Conservation (phyloP, 2,113 vertebrate species). For the Crotalus viridis region DNA sequence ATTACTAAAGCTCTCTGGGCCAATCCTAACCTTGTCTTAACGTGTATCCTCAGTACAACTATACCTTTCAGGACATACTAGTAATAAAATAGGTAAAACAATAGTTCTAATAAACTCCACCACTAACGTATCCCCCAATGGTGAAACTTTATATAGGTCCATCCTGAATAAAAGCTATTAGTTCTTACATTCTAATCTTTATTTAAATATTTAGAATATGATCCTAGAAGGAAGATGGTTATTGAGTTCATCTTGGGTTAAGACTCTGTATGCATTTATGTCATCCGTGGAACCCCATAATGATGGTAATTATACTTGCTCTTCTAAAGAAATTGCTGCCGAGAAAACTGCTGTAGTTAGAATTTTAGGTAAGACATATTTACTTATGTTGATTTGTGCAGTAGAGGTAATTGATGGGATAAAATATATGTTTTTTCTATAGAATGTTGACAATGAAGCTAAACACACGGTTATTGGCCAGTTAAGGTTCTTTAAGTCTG, state of each 20-base stretch:
- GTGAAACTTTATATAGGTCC: background rate
- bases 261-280: conserved; percentile 60
- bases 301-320: conserved; percentile 79
- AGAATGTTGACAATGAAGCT: background rate
- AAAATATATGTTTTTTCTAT: conserved; percentile 30
- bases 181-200: conserved; percentile 31
- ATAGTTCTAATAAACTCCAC: background rate
- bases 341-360: conserved; percentile 71
- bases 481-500: background rate
- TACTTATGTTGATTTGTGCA: conserved; percentile 34
- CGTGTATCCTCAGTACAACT: background rate
- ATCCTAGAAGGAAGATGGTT: conserved; percentile 59
- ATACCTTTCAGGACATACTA: no score
- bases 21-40: no score
- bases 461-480: background rate
- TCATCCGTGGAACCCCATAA: conserved; percentile 60
- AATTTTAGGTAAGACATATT: conserved; percentile 76
- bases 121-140: background rate
- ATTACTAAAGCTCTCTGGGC: background rate
- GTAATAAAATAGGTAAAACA: background rate
- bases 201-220: conserved; percentile 60
- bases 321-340: conserved; percentile 36
- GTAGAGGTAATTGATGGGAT: background rate
- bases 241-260: conserved; percentile 52
- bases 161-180: background rate